phyloP scores from a whole-genome alignment of 1,140 invertebrate species.

The Trypoxylus dichotomus region DNA sequence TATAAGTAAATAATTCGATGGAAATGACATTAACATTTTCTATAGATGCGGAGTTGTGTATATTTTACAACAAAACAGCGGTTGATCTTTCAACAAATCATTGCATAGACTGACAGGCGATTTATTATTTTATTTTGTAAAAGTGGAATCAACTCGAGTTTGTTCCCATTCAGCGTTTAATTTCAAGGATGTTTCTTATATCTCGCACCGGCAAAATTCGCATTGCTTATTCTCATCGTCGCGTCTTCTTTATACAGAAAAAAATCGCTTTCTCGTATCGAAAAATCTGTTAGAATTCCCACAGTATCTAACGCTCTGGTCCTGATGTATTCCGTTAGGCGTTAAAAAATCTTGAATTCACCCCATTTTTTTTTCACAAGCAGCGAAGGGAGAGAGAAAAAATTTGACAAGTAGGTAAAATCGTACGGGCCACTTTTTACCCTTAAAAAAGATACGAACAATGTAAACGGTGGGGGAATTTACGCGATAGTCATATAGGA shows the following conservation, averaged over 20 bases:
- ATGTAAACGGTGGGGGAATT: not conserved
- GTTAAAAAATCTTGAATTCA: slow-evolving; percentile 23
- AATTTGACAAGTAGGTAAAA: slow-evolving; percentile 20
- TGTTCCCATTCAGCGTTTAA: slow-evolving; percentile 1
- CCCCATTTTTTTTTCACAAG: not conserved
- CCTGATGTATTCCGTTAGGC: slow-evolving; percentile 5
- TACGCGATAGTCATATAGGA: not conserved
- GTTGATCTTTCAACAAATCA: slow-evolving; percentile 17
- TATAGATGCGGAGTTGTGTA: not conserved
- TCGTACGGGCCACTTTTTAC: not conserved
- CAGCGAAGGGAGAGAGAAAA: not conserved
- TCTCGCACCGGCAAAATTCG: not conserved
- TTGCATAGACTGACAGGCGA: not conserved
- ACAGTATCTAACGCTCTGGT: not conserved
- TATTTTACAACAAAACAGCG: not conserved
- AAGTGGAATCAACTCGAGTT: not conserved
- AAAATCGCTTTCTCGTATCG: not conserved
- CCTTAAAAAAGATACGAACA: not conserved
- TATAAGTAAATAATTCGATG: not conserved
- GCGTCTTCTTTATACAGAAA: no score
- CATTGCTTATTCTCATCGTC: not conserved
- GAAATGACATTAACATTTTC: slow-evolving; percentile 7
- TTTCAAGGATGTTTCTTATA: not conserved
- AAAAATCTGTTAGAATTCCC: slow-evolving; percentile 18
- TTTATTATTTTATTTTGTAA: slow-evolving; percentile 18